Conservation (phyloP, 2,888 invertebrate species). For the Pristionchus arcanus region DNA sequence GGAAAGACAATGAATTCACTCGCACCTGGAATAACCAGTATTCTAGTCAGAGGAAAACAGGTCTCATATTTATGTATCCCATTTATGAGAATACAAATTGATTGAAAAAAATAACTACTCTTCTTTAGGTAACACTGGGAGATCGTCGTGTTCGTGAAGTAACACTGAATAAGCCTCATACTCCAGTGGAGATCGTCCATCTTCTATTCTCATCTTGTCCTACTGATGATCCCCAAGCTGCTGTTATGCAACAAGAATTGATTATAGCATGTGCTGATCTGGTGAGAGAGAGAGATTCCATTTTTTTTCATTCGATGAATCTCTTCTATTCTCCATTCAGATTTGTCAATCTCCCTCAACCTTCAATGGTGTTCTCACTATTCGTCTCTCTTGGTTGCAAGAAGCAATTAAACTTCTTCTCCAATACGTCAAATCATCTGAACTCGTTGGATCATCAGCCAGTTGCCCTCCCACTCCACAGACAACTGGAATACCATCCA, state of each 20-base stretch:
- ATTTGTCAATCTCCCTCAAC: conserved; percentile 83
- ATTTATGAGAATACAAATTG: too few relatives aligned
- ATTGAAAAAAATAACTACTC: too few relatives aligned
- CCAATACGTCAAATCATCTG: conserved; percentile 43
- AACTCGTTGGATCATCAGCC: neutral
- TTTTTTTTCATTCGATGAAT: neutral
- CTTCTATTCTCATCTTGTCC: conserved; percentile 90
- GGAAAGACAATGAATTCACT: conserved; percentile 97
- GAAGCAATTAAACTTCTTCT: conserved; percentile 54
- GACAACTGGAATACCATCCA: conserved; percentile 44
- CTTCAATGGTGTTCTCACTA: conserved; percentile 94
- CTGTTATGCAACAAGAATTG: conserved; percentile 93
- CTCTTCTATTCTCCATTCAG: neutral
- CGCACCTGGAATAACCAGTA: conserved; percentile 97
- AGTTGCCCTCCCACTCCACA: conserved; percentile 43
- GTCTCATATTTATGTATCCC: conserved; percentile 80
- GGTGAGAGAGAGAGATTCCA: conserved; percentile 58
- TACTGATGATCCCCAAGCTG: conserved; percentile 90
- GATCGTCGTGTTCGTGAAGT: conserved; percentile 86
- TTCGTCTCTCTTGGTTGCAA: conserved; percentile 81
- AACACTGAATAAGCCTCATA: conserved; percentile 97
- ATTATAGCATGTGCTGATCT: conserved; percentile 83
- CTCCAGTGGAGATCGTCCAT: conserved; percentile 93
- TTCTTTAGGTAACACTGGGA: conserved; percentile 64
- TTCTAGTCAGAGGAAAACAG: conserved; percentile 97